phyloP scores from a whole-genome alignment of 1,140 invertebrate genomes.

The Brachionus rubens region DNA sequence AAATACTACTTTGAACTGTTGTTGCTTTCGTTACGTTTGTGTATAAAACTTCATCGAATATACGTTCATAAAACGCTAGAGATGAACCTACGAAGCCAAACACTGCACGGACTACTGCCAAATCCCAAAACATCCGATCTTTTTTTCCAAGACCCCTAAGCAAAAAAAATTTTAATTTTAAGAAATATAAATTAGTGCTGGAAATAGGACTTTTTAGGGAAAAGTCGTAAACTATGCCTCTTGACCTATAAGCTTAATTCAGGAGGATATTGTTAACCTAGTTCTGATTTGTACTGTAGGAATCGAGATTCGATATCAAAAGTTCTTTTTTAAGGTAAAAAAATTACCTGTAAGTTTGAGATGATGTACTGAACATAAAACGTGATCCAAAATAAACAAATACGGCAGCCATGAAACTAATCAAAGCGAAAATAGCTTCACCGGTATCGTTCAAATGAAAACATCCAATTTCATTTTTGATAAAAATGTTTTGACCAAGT shows the following conservation, averaged over 20 bases:
- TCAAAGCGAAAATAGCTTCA: background rate
- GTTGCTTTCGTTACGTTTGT: conserved; percentile 52
- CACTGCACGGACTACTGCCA: conserved; percentile 52
- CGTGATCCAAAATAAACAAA: background rate
- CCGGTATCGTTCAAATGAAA: conserved; percentile 3
- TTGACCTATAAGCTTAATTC: too few relatives aligned
- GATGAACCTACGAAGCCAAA: conserved; percentile 53
- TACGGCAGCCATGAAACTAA: background rate
- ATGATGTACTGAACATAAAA: background rate
- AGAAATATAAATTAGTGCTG: background rate
- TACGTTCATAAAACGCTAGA: conserved; percentile 51
- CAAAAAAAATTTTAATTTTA: background rate
- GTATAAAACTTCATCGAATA: conserved; percentile 50
- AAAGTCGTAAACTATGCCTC: too few relatives aligned
- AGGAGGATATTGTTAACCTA: too few relatives aligned
- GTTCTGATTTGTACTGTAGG: too few relatives aligned
- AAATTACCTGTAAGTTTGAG: conserved; percentile 14
- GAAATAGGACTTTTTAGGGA: too few relatives aligned
- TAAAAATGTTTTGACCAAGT: background rate
- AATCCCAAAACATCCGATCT: conserved; percentile 55
- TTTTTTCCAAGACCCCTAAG: conserved; percentile 50
- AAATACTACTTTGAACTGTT: conserved; percentile 50
- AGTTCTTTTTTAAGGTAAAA: background rate
- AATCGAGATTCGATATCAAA: too few relatives aligned
- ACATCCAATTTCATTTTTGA: conserved; percentile 1